Evolutionary conservation across 2,113 vertebrate genomes (phyloP).

Genomic region (Myodes glareolus): DNA sequence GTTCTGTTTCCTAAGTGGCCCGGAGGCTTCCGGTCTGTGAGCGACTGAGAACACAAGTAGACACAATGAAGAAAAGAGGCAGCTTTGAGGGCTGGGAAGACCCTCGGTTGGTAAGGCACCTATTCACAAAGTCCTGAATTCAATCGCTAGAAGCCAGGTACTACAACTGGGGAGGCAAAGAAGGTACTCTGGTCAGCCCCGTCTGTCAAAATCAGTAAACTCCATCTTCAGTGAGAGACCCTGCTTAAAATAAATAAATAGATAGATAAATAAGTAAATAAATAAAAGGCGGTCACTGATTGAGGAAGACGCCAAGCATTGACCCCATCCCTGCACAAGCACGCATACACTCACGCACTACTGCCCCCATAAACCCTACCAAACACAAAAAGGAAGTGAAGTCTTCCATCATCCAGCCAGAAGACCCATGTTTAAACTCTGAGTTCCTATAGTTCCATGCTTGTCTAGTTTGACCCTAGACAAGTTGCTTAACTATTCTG

Average conservation of each 20-base stretch:
- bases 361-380: background rate
- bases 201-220: background rate
- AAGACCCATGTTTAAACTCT: background rate
- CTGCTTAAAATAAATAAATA: background rate
- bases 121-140: background rate
- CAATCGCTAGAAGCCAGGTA: background rate
- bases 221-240: background rate
- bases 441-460: background rate
- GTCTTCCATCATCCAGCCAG: background rate
- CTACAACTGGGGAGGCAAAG: background rate
- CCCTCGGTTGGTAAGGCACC: background rate
- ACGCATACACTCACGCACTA: background rate
- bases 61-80: background rate
- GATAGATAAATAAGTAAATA: background rate
- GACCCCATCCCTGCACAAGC: background rate
- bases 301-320: background rate
- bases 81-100: background rate
- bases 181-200: background rate
- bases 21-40: background rate
- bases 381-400: background rate
- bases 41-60: background rate
- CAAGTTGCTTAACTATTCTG: background rate
- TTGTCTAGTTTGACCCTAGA: background rate
- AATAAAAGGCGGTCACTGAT: background rate
- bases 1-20: background rate